These are phyloP conservation scores for Gallinago paraguaiae DNA, from an alignment of 2,113 vertebrate genomes.

Conservation along the genomic window DNA sequence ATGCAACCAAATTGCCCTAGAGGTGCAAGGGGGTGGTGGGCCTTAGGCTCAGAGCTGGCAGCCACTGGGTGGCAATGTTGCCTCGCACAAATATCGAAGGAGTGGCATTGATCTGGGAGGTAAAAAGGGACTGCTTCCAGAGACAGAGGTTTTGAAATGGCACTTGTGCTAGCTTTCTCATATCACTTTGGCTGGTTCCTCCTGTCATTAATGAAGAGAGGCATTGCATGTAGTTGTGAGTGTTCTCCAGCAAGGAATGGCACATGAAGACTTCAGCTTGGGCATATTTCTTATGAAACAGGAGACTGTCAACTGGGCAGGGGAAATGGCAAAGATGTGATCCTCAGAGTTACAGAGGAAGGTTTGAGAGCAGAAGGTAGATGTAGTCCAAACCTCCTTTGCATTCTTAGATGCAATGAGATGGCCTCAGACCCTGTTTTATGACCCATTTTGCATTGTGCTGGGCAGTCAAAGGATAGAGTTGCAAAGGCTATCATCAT, in stretches of 20 bases:
- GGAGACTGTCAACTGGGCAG: too few species aligned
- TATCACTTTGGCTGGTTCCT: rapidly evolving
- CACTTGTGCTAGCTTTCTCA: rapidly evolving
- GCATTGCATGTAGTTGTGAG: rapidly evolving
- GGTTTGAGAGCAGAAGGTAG: neutral
- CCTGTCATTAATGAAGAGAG: rapidly evolving
- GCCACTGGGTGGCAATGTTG: conserved; percentile 22
- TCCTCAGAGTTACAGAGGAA: neutral
- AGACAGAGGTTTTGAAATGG: rapidly evolving
- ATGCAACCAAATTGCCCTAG: rapidly evolving
- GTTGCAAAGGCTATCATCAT: neutral
- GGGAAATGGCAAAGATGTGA: neutral
- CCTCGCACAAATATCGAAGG: rapidly evolving
- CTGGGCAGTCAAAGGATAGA: too few species aligned
- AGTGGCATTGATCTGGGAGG: rapidly evolving
- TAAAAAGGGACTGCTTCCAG: rapidly evolving
- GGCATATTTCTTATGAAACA: rapidly evolving
- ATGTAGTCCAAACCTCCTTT: neutral
- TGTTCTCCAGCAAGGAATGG: neutral
- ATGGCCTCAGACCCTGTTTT: neutral
- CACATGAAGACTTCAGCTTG: rapidly evolving
- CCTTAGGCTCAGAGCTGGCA: neutral
- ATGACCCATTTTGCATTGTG: rapidly evolving
- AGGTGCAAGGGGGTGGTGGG: neutral
- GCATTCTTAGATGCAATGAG: neutral